A percentile compares a stretch with the other conserved stretches of the same genome.
phyloP scores from a whole-genome alignment of 2,113 vertebrate genomes.

The Mystacornis crossleyi region DNA sequence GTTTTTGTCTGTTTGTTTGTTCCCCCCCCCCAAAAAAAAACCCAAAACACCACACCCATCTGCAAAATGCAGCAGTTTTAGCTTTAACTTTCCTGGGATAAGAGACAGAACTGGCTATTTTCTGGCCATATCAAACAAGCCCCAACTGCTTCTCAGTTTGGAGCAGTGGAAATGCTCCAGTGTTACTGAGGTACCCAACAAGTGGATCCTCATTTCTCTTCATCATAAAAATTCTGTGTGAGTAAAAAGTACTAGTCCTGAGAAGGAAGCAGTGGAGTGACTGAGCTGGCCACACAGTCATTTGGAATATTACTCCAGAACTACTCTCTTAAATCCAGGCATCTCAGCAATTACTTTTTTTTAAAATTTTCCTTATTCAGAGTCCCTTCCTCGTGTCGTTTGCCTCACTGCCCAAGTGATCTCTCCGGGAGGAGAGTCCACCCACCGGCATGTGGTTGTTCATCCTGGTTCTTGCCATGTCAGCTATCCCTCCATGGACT shows the following conservation, averaged over 20 bases:
- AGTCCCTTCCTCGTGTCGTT: not conserved
- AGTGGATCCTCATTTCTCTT: not conserved
- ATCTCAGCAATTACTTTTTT: not conserved
- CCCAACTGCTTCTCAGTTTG: not conserved
- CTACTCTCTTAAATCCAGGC: not conserved
- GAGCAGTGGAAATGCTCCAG: not conserved
- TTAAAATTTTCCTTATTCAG: accelerated
- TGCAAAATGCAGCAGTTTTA: not conserved
- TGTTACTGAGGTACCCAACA: not conserved
- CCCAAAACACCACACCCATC: no score
- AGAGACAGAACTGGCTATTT: not conserved
- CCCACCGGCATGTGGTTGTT: accelerated
- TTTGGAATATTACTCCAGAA: not conserved
- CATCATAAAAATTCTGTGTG: not conserved
- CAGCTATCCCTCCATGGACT: accelerated
- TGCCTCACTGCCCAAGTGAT: not conserved
- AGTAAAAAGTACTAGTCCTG: not conserved
- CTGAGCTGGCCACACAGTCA: not conserved
- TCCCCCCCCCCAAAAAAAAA: not conserved
- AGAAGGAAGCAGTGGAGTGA: not conserved
- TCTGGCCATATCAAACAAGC: not conserved
- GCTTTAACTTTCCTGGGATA: not conserved
- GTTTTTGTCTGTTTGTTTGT: no score
- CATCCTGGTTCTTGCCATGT: not conserved
- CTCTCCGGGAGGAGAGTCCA: not conserved